phyloP scores from a whole-genome alignment of 1,140 invertebrate species.

The Augochlora pura region DNA sequence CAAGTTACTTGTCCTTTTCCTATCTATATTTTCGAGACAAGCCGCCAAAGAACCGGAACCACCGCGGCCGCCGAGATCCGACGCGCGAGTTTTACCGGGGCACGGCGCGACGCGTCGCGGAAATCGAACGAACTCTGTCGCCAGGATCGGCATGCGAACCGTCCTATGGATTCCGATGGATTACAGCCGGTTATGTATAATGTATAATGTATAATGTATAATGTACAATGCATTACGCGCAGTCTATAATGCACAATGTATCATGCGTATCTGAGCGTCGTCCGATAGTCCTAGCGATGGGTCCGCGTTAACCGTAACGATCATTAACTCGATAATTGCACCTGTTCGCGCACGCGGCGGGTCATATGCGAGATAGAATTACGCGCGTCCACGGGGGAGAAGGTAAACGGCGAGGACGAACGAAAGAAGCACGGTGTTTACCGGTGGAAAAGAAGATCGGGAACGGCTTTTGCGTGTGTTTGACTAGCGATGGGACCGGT shows the following conservation, averaged over 20 bases:
- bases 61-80: no score
- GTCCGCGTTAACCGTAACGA: constrained; percentile 64
- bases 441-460: neutral
- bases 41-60: constrained; percentile 29
- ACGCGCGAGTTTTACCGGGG: neutral
- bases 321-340: constrained; percentile 79
- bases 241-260: neutral
- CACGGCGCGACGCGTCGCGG: no score
- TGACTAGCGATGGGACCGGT: neutral
- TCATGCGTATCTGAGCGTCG: neutral
- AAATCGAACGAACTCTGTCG: neutral
- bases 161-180: constrained; percentile 41
- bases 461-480: neutral
- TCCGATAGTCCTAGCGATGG: constrained; percentile 12
- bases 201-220: neutral
- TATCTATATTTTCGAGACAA: constrained; percentile 68
- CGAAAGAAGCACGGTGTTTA: neutral
- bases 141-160: neutral
- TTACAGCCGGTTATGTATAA: constrained; percentile 4
- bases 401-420: neutral
- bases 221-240: neutral
- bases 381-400: constrained; percentile 15
- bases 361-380: constrained; percentile 58
- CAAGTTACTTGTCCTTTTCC: constrained; percentile 60
- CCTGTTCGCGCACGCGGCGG: constrained; percentile 74